These are phyloP conservation scores for Romanogobio albipinnatus DNA, from an alignment of 2,113 vertebrate species.

Conservation along the genomic window DNA sequence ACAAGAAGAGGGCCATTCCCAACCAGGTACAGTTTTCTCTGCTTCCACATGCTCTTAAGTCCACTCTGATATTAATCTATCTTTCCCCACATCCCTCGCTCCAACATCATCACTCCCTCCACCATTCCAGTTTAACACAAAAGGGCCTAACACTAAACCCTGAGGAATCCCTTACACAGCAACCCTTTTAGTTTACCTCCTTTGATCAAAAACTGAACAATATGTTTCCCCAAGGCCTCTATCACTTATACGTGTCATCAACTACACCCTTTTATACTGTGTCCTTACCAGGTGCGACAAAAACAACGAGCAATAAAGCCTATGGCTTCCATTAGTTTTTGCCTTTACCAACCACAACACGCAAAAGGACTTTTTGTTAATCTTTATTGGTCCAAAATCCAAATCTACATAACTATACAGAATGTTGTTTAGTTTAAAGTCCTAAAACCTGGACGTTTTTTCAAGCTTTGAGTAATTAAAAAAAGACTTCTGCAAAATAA, in stretches of 20 bases:
- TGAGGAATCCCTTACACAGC: neutral
- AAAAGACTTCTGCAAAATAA: neutral
- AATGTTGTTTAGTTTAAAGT: neutral
- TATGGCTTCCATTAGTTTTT: neutral
- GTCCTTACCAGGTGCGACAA: neutral
- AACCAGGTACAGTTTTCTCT: conserved; percentile 85
- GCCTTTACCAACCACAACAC: neutral
- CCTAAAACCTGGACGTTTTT: neutral
- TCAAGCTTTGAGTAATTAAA: neutral
- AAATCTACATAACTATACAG: too few relatives aligned
- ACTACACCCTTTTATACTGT: neutral
- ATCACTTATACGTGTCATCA: neutral
- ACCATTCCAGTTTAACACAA: neutral
- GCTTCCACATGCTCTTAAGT: neutral
- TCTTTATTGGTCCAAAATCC: too few relatives aligned
- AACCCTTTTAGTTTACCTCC: neutral
- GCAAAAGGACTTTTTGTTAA: too few relatives aligned
- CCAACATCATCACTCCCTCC: neutral
- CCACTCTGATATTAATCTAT: neutral
- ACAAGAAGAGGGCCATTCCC: conserved; percentile 92
- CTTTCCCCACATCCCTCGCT: neutral
- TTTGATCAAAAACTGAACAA: neutral
- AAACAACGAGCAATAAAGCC: neutral
- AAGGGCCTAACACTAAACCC: neutral
- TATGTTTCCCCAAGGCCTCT: neutral